Evolutionary conservation across 92 coral and sea anemone species (phyloP).

Genomic region (Phenganax stokvisi): DNA sequence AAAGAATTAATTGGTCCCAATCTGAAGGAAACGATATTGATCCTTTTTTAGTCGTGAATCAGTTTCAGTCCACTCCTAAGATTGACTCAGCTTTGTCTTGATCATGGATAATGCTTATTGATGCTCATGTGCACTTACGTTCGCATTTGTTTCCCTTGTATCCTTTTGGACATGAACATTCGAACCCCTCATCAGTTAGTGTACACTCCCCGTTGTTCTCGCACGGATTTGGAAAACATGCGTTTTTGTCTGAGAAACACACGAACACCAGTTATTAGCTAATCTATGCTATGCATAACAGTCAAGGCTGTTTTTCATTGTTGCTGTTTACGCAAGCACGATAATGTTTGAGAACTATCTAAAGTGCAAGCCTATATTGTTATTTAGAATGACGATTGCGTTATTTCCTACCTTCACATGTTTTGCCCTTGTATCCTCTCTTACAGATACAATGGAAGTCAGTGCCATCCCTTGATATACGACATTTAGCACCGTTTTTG

Average conservation of each 20-base stretch:
- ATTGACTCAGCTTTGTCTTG: too few species aligned
- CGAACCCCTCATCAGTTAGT: slow-evolving; percentile 70
- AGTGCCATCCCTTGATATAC: slow-evolving; percentile 46
- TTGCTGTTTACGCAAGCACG: too few species aligned
- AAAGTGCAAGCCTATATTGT: not conserved
- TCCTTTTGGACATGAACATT: slow-evolving; percentile 83
- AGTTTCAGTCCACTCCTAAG: too few species aligned
- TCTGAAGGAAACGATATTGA: too few species aligned
- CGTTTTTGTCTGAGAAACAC: slow-evolving; percentile 56
- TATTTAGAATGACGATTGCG: not conserved
- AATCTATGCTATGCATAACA: too few species aligned
- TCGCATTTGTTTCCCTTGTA: slow-evolving; percentile 86
- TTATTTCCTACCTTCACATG: slow-evolving; percentile 62
- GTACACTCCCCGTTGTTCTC: slow-evolving; percentile 81
- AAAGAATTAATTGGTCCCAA: not conserved
- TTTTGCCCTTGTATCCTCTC: slow-evolving; percentile 75
- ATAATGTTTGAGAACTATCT: too few species aligned
- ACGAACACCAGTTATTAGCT: not conserved
- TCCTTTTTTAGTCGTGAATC: too few species aligned
- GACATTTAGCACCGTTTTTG: slow-evolving; percentile 77
- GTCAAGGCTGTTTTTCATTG: not conserved
- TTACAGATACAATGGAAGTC: slow-evolving; percentile 63
- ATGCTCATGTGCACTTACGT: slow-evolving; percentile 51
- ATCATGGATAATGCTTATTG: too few species aligned
- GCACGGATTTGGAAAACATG: slow-evolving; percentile 87